Base-by-base conservation (phyloP, 2,888 invertebrate genomes). In the Cheilosia grossa region DNA sequence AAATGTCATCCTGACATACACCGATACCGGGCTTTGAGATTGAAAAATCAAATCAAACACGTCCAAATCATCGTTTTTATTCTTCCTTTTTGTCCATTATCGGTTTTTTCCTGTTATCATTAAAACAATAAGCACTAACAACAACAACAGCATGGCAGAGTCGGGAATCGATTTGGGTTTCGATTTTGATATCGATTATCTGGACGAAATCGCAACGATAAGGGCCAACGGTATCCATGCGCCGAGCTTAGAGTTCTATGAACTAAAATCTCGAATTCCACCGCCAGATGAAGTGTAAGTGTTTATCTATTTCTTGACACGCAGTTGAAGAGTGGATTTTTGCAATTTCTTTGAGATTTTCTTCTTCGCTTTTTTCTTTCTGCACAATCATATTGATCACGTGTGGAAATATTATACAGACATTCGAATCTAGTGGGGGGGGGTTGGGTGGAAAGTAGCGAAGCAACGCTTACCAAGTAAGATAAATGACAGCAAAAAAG, bases 151-250 rank as follows among this genome's bases (percentile, higher is more conserved):
- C 53, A 91, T 91, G 91, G 89, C 90, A 64, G 94, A 95, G 89
- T 94, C 94, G 53, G 94, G 94, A 37, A 94, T 95, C 87, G 94
- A 95, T 91, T 92, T 95, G 90, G 94, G 94, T 83, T 95, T 94
- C 89, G 95, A 95, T 91, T 92, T 94, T 82, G 93, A 94, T 82
- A 92, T 91, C 75, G 90, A 91, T 37, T 88, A 88, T 74, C 87
- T 90, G 24, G 90, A 88, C 61, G 91, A 91, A 44, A 87, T 90
- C 42, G 88, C 90, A n/a, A 88, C 89, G 53, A 87, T 90, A n/a
- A 88, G 88, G 59, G 89, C 89, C 33, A 88, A 89, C 30, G 89
- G 90, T 17, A 87, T 88, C 7, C 88, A 89, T 83, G 86, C 90
- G 15, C 89, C 89, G n/a, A 89, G 89, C 80, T 88, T 91, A 87